Percentiles rank a stretch among this genome's conserved stretches.
Conservation (phyloP, 2,888 invertebrate species). For the Nysson spinosus region DNA sequence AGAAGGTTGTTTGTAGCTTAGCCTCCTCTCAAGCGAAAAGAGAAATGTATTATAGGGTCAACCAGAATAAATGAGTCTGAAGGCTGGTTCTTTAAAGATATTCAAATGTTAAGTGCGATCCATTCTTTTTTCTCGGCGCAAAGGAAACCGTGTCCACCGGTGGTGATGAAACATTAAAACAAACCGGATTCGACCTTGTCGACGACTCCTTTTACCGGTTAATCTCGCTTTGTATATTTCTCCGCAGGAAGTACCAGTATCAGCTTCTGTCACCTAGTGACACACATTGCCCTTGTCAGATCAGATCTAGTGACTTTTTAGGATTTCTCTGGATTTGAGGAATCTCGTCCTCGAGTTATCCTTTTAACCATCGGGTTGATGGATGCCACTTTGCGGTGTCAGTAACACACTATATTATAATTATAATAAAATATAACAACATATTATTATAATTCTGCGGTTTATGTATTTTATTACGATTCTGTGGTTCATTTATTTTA, state of each 20-base stretch:
- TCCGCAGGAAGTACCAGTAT: conserved; percentile 16
- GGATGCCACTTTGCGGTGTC: too few relatives aligned
- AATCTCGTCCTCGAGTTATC: too few relatives aligned
- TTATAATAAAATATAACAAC: too few relatives aligned
- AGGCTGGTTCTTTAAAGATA: conserved; percentile 25
- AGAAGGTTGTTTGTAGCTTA: conserved; percentile 14
- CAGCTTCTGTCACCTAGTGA: conserved; percentile 34
- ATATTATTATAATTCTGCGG: too few relatives aligned
- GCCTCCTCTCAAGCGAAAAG: conserved; percentile 21
- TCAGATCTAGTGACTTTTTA: conserved; percentile 1
- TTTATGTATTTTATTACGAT: too few relatives aligned
- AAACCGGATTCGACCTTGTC: conserved; percentile 37
- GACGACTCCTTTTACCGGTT: conserved; percentile 31
- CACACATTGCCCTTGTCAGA: conserved; percentile 13
- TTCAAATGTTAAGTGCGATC: conserved; percentile 15
- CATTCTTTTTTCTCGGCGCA: conserved; percentile 12
- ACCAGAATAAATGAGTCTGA: conserved; percentile 33
- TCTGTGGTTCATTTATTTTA: too few relatives aligned
- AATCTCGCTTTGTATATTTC: conserved; percentile 20
- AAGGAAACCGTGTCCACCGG: conserved; percentile 4
- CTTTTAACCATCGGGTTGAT: too few relatives aligned
- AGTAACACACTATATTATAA: too few relatives aligned
- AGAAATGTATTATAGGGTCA: conserved; percentile 27
- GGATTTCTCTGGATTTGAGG: conserved; percentile 25
- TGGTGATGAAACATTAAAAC: conserved; percentile 52